Percentiles rank a stretch among this genome's conserved stretches.
Conservation (phyloP, 2,113 vertebrate genomes). For the Podarcis muralis region DNA sequence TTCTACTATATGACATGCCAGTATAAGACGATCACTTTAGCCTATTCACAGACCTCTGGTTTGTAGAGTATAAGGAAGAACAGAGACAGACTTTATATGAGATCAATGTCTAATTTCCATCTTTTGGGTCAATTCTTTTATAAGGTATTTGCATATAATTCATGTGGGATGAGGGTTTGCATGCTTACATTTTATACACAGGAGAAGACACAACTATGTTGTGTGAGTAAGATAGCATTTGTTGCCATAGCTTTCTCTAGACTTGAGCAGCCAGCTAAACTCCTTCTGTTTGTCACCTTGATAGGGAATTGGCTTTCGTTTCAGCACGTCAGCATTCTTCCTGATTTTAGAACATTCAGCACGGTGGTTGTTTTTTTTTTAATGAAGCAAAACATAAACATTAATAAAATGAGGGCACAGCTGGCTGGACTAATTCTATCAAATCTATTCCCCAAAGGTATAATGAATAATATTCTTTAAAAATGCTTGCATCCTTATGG, state of each 20-base stretch:
- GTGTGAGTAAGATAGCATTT: neutral
- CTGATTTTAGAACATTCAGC: neutral
- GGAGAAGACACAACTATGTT: neutral
- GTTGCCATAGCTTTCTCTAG: neutral
- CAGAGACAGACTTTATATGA: neutral
- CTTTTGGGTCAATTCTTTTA: neutral
- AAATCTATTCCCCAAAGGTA: neutral
- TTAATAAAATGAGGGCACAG: neutral
- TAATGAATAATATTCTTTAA: neutral
- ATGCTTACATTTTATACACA: neutral
- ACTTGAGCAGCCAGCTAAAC: neutral
- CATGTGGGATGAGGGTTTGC: neutral
- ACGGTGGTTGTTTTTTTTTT: neutral
- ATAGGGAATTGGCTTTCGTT: neutral
- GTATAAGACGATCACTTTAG: neutral
- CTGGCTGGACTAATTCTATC: slow-evolving; percentile 1
- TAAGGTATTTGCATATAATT: neutral
- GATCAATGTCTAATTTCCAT: neutral
- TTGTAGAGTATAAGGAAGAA: neutral
- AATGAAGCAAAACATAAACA: neutral
- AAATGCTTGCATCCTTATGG: neutral
- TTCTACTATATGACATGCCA: neutral
- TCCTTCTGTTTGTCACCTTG: neutral
- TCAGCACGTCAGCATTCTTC: neutral
- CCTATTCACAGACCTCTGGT: neutral